Conservation (phyloP, 2,797 vertebrate species). For the Scolopax rusticola region DNA sequence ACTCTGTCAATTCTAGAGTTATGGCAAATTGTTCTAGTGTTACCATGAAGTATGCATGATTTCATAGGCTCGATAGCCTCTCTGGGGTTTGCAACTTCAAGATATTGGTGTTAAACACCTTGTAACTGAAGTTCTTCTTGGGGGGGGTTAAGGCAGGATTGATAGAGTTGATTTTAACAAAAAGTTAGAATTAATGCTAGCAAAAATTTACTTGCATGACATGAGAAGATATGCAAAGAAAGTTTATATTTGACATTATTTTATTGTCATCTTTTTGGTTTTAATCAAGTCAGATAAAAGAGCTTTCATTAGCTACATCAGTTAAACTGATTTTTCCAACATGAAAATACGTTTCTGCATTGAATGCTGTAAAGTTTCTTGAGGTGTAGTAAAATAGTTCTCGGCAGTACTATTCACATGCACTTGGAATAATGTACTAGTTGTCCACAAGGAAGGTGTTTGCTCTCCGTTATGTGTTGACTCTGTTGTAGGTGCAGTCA, state of each 20-base stretch:
- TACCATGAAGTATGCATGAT: not conserved
- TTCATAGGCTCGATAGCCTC: not conserved
- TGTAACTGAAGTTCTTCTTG: not conserved
- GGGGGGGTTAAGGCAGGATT: not conserved
- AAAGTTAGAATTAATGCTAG: not conserved
- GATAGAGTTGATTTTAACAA: not conserved
- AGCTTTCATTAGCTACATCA: not conserved
- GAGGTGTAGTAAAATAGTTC: not conserved
- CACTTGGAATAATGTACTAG: not conserved
- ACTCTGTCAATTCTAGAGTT: not conserved
- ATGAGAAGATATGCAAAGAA: not conserved
- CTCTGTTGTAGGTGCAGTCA: not conserved
- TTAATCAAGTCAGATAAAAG: not conserved
- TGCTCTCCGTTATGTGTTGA: not conserved
- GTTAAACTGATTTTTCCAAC: not conserved
- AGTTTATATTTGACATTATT: not conserved
- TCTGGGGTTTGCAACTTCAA: not conserved
- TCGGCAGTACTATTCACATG: not conserved
- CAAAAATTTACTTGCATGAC: not conserved
- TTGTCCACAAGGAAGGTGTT: fast-evolving
- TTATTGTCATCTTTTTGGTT: not conserved
- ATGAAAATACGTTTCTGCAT: fast-evolving
- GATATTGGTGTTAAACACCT: not conserved
- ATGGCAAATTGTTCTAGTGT: not conserved
- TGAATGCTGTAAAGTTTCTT: not conserved